Evolutionary conservation across 1,140 invertebrate species (phyloP), one percentile per base, ranked within the genome.

Genomic region (Hyles euphorbiae): DNA sequence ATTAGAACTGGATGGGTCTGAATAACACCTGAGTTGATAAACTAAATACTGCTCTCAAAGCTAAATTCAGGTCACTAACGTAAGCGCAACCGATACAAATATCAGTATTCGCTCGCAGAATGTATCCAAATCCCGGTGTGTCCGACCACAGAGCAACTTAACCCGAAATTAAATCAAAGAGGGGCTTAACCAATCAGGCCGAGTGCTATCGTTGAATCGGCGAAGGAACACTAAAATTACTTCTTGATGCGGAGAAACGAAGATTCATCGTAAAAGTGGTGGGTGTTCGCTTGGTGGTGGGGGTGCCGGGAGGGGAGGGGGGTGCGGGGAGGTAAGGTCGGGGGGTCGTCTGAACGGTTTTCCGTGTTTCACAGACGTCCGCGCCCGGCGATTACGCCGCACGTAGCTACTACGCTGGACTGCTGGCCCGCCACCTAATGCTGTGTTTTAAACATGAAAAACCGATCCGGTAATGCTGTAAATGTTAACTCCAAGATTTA

Each of bases 261-360:
- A 88, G 86, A 88, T 88, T 88, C 86, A 88, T 88, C 86, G 86
- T 88, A 87, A 87, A 88, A 87, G 81, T 84, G 81, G 83, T 78
- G 77, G 81, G 78, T 63, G 65, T 68, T 53, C 53, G 65, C 40
- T 61, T 56, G 61, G 69, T 53, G 60, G 66, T 65, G 50, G 61
- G 61, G 22, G 22, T 22, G 22, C 22, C 5, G 36, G 36, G 36
- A 40, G 36, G 36, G 36, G 58, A 44, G 49, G 59, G 65, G 53
- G 62, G 50, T 56, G 51, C 60, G 55, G 43, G 49, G 59, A 63
- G 53, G 62, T 48, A 36, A 46, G 65, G 61, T 57, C 22, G 49
- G 66, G 77, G 72, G 72, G 78, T 72, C 58, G 82, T 83, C 83
- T 88, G 86, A 88, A 87, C 80, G 86, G 78, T 88, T 88, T 88